Evolutionary conservation across 2,888 invertebrate genomes (phyloP), one percentile per base, ranked within the genome.

Genomic region (Alviniconcha strummeri): DNA sequence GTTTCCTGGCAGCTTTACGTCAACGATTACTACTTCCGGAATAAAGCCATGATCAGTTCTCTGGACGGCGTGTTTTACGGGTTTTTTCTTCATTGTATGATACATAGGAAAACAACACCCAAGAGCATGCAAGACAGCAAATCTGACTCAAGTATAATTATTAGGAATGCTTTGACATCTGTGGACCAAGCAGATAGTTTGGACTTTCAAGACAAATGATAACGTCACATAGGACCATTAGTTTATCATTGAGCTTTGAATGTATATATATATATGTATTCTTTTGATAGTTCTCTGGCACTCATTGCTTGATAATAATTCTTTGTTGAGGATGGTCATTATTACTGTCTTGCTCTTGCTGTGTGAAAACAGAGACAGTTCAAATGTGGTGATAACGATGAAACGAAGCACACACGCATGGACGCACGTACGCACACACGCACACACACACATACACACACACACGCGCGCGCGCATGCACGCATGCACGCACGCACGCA

Each of bases 401-500:
- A 64, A 9, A 64, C 15, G 11, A 64, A 5, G 52, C 72, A 9
- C 36, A 36, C 9, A 2, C n/a, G 5, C 7, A 19, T 52, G 60
- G 13, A 60, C 8, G 8, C 13, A 7, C 13, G 36, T 52, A 72
- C 72, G 52, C 72, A 72, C 72, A 72, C 72, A 52, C 72, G 52
- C 72, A 72, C 72, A 9, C 52, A 72, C 72, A 72, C 72, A 72
- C 72, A 72, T 52, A 72, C 72, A 72, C 72, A 72, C 72, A 72
- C 69, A 72, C 72, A 72, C 72, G 52, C 72, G 52, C 72, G 52
- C 72, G 52, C 72, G 52, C 52, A 72, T 52, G 52, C 72, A 72
- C 72, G 52, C 72, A 5, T 11, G 52, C 36, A 5, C 72, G 52
- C 36, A 5, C 72, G 52, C 72, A 0, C 72, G 52, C 72, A n/a